Percentiles rank a stretch among this genome's conserved stretches.
phyloP scores from a whole-genome alignment of 2,113 vertebrate genomes.

The Maylandia zebra region DNA sequence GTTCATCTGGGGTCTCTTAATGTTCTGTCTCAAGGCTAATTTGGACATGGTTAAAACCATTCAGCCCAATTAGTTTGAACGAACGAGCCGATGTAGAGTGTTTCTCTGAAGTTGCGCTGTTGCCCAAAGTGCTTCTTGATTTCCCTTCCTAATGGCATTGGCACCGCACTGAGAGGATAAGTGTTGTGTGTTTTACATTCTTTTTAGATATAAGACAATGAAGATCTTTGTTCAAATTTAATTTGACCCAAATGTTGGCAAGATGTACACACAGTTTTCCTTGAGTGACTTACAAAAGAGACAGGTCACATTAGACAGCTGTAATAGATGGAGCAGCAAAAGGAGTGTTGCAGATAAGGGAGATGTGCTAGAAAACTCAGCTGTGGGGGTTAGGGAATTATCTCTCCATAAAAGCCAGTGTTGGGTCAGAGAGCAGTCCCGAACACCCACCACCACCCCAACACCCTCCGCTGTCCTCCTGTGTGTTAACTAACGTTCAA shows the following conservation, averaged over 20 bases:
- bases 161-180: background rate
- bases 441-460: background rate
- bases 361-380: slow-evolving; percentile 63
- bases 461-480: slow-evolving; percentile 43
- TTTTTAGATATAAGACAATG: slow-evolving; percentile 17
- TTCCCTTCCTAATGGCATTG: slow-evolving; percentile 17
- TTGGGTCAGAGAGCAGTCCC: slow-evolving; percentile 59
- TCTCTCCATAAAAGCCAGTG: slow-evolving; percentile 66
- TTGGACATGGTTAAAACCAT: slow-evolving; percentile 13
- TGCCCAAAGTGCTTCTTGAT: slow-evolving; percentile 32
- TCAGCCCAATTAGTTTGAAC: slow-evolving; percentile 19
- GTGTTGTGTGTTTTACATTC: slow-evolving; percentile 25
- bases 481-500: slow-evolving; percentile 72
- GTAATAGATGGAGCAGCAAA: slow-evolving; percentile 50
- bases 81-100: background rate
- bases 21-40: slow-evolving; percentile 22
- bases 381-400: slow-evolving; percentile 66
- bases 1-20: slow-evolving; percentile 13
- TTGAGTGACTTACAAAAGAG: slow-evolving; percentile 39
- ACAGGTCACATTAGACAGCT: slow-evolving; percentile 59
- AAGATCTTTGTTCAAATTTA: slow-evolving; percentile 46
- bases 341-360: slow-evolving; percentile 51
- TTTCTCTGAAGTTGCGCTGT: slow-evolving; percentile 23
- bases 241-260: slow-evolving; percentile 57
- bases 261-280: background rate